Conservation (phyloP, 2,113 vertebrate genomes). For the Cyphomyrus discorhynchus region DNA sequence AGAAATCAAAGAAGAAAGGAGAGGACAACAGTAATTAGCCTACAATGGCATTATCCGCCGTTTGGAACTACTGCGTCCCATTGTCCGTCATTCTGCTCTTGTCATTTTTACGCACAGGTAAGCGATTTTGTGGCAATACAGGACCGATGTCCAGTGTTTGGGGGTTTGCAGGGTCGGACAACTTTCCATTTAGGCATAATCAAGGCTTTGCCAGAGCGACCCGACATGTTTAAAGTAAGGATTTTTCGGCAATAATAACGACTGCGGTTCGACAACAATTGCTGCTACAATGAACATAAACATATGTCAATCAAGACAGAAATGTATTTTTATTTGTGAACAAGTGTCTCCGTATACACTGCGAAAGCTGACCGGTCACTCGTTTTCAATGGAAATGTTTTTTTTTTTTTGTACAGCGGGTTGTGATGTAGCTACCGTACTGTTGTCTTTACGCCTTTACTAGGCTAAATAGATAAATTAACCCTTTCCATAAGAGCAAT, state of each 20-base stretch:
- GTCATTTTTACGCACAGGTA: conserved; percentile 55
- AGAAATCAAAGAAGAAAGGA: conserved; percentile 24
- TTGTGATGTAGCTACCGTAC: not conserved
- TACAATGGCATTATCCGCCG: conserved; percentile 50
- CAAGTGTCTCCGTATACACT: not conserved
- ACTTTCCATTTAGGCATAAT: not conserved
- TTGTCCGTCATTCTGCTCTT: conserved; percentile 46
- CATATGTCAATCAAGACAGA: not conserved
- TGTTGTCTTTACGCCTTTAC: not conserved
- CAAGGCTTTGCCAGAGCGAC: not conserved
- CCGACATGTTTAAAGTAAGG: not conserved
- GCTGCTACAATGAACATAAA: not conserved
- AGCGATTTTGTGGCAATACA: conserved; percentile 26
- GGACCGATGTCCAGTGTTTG: too few relatives aligned
- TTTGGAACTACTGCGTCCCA: conserved; percentile 61
- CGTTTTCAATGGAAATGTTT: not conserved
- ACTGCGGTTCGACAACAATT: not conserved
- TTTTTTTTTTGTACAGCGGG: not conserved
- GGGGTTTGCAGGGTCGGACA: not conserved
- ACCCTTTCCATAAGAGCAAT: not conserved
- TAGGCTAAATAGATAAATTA: not conserved
- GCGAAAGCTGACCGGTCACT: not conserved
- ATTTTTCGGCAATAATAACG: not conserved
- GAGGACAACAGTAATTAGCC: conserved; percentile 18
- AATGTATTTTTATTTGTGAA: not conserved